Evolutionary conservation across 2,113 vertebrate genomes (phyloP), one percentile per base, ranked within the genome.

Genomic region (Limanda limanda): DNA sequence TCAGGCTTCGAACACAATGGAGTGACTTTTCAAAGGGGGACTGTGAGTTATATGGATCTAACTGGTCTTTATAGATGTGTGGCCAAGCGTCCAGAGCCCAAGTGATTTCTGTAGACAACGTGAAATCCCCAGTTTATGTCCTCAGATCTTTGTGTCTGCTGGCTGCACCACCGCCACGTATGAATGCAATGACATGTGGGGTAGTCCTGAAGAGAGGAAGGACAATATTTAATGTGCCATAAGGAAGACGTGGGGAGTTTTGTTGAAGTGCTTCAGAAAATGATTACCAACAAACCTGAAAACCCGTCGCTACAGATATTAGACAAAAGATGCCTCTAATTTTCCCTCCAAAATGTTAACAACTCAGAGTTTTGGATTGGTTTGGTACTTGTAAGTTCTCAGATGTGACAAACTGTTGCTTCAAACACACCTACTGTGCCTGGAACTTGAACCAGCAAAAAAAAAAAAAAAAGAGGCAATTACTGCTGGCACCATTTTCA

Each of bases 401-500:
- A 24, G 47, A 86, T 35, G 66, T 81, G 79, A 84, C 84, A 88
- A 89, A 84, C 80, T 73, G 2, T 64, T 24, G 72, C 71, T 63
- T 81, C 72, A 66, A 70, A 86, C 81, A 68, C 78, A 82, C 85
- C 83, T 85, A 83, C 79, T 89, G 85, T 70, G 84, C 72, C 77
- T 74, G 66, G 77, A 86, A 76, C 82, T 85, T 70, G 71, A 86
- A 87, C 62, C 76, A 74, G 42, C 79, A 86, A 91, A 83, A 83
- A 70, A 85, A 71, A 74, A 52, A 42, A 42, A 48, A n/a, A n/a
- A 21, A 21, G 18, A 52, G 51, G 78, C 87, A 78, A 89, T 92
- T 87, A 91, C 86, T 73, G 77, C 78, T 83, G 89, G 89, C 85
- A 89, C 82, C 87, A 92, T 90, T 94, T 93, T 93, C 89, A 93